A percentile compares a stretch with the other conserved stretches of the same genome.
Conservation (phyloP, 2,113 vertebrate genomes). For the Cavia aperea region DNA sequence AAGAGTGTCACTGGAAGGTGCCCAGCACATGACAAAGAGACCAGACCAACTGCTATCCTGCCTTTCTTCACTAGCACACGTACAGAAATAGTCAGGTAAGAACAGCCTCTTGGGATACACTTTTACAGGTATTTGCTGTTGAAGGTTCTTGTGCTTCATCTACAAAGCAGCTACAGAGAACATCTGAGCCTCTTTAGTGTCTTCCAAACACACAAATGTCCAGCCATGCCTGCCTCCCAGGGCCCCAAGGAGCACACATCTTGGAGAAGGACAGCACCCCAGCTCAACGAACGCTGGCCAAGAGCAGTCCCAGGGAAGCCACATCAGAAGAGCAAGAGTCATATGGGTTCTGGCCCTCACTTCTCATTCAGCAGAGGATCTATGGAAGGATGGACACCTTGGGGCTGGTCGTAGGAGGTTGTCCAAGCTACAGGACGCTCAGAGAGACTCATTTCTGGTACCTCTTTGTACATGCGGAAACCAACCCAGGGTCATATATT, state of each 20-base stretch:
- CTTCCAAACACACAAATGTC: neutral
- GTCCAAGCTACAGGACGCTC: neutral
- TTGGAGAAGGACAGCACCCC: neutral
- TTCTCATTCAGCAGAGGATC: neutral
- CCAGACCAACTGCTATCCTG: neutral
- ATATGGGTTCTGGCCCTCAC: neutral
- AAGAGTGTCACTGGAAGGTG: fast-evolving
- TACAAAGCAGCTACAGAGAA: neutral
- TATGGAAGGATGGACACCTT: neutral
- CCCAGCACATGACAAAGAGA: neutral
- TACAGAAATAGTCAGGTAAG: neutral
- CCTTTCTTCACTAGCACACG: neutral
- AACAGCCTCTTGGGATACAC: neutral
- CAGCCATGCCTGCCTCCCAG: neutral
- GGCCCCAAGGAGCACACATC: neutral
- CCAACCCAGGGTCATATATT: neutral
- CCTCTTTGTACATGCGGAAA: neutral
- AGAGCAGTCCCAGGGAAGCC: neutral
- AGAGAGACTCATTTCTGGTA: neutral
- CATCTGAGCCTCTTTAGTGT: neutral
- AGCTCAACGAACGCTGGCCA: neutral
- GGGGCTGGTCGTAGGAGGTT: neutral
- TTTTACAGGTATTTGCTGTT: neutral
- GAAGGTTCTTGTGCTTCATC: neutral
- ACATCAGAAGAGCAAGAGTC: neutral